Evolutionary conservation across 2,113 vertebrate species (phyloP).

Genomic region (Craseonycteris thonglongyai): DNA sequence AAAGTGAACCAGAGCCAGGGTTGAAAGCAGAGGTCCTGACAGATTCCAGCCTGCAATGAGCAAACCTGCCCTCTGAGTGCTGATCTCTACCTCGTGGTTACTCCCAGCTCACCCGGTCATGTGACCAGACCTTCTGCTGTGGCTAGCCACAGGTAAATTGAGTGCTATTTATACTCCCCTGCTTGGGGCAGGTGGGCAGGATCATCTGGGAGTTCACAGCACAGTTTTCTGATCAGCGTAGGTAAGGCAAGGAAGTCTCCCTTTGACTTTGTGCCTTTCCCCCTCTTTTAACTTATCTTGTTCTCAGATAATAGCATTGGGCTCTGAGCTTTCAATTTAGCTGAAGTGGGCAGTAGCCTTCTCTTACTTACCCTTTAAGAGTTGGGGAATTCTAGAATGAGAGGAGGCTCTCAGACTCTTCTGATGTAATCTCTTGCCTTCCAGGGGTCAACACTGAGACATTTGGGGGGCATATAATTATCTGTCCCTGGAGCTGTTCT

Average conservation of each 20-base stretch:
- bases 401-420: background rate
- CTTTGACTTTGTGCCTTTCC: background rate
- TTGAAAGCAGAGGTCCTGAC: background rate
- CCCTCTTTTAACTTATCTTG: background rate
- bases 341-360: background rate
- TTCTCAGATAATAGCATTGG: background rate
- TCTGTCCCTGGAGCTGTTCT: background rate
- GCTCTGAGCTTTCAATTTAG: background rate
- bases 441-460: background rate
- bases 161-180: slow-evolving; percentile 36
- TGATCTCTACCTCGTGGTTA: background rate
- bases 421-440: background rate
- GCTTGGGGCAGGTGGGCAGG: background rate
- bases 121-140: slow-evolving; percentile 46
- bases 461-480: background rate
- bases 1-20: background rate
- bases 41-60: background rate
- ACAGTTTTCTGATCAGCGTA: slow-evolving; percentile 4
- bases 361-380: background rate
- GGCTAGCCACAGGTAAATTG: slow-evolving; percentile 55
- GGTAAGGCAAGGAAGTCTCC: background rate
- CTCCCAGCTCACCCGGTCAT: background rate
- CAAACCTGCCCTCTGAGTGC: background rate
- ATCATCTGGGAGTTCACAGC: background rate
- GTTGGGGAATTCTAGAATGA: background rate